Evolutionary conservation across 2,797 vertebrate species (phyloP).

Genomic region (Chelon auratus): DNA sequence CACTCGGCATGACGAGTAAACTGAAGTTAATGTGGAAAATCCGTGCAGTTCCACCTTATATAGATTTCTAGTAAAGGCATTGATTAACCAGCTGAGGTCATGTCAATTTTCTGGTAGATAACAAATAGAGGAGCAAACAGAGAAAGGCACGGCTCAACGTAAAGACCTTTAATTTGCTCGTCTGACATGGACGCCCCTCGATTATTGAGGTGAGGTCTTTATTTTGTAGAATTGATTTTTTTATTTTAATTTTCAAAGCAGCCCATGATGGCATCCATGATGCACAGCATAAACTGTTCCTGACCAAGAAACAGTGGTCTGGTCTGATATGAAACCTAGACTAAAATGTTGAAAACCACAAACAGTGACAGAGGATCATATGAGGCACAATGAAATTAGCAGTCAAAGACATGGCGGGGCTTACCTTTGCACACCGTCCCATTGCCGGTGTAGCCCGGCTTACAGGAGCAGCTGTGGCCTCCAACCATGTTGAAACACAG

Average conservation of each 20-base stretch:
- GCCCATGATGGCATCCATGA: not conserved
- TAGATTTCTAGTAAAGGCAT: slow-evolving; percentile 54
- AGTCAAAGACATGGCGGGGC: not conserved
- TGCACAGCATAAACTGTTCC: not conserved
- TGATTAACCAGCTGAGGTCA: slow-evolving; percentile 44
- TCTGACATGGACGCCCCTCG: not conserved
- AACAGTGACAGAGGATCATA: not conserved
- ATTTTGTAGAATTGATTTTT: not conserved
- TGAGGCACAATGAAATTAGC: not conserved
- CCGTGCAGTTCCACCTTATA: slow-evolving; percentile 32
- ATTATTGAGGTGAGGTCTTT: not conserved
- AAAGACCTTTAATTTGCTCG: slow-evolving; percentile 2
- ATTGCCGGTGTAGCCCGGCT: slow-evolving; percentile 94
- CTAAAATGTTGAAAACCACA: not conserved
- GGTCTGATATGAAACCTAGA: not conserved
- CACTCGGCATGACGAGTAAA: not conserved
- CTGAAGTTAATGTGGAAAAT: slow-evolving; percentile 15
- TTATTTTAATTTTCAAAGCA: slow-evolving; percentile 1
- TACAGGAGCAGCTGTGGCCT: slow-evolving; percentile 97
- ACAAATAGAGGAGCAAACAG: slow-evolving; percentile 29
- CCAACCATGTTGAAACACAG: slow-evolving; percentile 97
- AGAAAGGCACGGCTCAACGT: slow-evolving; percentile 9
- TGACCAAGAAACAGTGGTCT: not conserved
- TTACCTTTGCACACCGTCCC: slow-evolving; percentile 96
- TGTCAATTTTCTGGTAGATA: slow-evolving; percentile 42